Base-by-base conservation (phyloP, 1,140 invertebrate genomes). In the Trichonephila clavipes region DNA sequence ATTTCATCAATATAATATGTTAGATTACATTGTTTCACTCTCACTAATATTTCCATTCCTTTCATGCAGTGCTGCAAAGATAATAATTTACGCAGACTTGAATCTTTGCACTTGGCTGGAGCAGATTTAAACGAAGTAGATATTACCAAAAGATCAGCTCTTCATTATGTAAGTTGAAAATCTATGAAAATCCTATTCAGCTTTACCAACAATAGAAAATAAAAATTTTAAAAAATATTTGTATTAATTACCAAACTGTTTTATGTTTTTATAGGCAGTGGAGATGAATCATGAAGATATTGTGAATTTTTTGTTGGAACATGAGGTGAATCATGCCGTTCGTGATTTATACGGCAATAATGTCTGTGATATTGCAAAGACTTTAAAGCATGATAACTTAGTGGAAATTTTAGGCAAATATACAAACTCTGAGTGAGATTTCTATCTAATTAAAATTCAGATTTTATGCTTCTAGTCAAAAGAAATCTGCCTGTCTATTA, bases 101-200 rank as follows among this genome's bases (percentile, higher is more conserved):
- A 96, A 66, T 97, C 97, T 0, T 97, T 96, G 94, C 94, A 96
- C 16, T 85, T 96, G n/a, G 97, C 97, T 7, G 97, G 97, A 10
- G 97, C 96, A 1, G 96, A 97, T 95, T 94, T 98, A 0, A 96
- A 96, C 1, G 96, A 96, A 94, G 88, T 90, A 95, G 88, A 95
- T 95, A 86, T 94, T 94, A 77, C 95, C 94, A 82, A 94, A 94
- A 81, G 95, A 95, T 77, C 95, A 95, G 90, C 95, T 94, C 72
- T 96, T 94, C 94, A 95, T 94, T 62, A 95, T 95, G 87, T 96
- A 95, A 61, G 95, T 95, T 59, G 14, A n/a, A 61, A 59, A n/a
- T 16, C 14, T 34, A 16, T 81, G 7, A 12, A 18, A 24, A 6
- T 81, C 14, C 14, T 28, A 34, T 16, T 10, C 16, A 7, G 28